Evolutionary conservation across 2,113 vertebrate genomes (phyloP).

Genomic region (Mesoclemmys tuberculata): DNA sequence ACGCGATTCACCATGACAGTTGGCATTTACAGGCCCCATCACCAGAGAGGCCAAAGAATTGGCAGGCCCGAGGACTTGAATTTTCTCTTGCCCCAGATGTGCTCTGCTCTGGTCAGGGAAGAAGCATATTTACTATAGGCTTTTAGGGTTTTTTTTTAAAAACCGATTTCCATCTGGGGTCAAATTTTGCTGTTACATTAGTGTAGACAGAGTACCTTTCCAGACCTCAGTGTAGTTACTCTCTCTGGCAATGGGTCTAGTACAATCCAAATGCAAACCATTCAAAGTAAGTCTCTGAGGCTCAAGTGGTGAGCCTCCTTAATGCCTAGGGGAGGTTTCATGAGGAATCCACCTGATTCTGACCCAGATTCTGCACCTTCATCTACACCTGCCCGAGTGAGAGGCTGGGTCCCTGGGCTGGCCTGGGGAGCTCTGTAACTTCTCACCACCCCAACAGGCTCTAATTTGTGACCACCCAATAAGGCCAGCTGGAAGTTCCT

Average conservation of each 20-base stretch:
- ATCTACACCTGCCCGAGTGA: not conserved
- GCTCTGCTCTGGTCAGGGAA: accelerated
- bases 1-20: not conserved
- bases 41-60: not conserved
- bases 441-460: not conserved
- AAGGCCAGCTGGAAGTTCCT: not conserved
- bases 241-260: not conserved
- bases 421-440: too few relatives aligned
- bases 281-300: not conserved
- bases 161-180: not conserved
- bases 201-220: not conserved
- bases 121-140: not conserved
- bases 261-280: not conserved
- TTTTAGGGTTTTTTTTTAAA: not conserved
- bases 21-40: not conserved
- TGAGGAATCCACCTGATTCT: not conserved
- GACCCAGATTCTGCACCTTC: not conserved
- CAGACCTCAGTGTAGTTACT: not conserved
- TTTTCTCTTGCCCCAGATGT: not conserved
- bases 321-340: too few relatives aligned
- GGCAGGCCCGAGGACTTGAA: accelerated
- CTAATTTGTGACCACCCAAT: not conserved
- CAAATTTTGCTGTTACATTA: not conserved
- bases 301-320: too few relatives aligned
- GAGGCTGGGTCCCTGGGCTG: not conserved